phyloP scores from a whole-genome alignment of 2,888 invertebrate species.

The Odontocerum albicorne region DNA sequence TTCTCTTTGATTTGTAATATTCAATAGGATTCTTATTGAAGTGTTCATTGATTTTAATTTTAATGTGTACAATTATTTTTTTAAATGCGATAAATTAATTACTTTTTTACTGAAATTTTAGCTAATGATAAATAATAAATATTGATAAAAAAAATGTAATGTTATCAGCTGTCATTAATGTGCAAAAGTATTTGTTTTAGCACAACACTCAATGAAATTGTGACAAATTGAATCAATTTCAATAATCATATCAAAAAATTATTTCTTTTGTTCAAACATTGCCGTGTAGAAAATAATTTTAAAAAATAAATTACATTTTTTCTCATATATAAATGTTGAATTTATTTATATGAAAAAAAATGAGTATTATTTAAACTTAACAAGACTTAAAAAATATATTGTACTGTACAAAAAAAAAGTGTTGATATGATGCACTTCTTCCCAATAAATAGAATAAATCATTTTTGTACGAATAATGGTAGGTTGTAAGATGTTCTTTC shows the following conservation, averaged over 20 bases:
- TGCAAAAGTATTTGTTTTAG: constrained; percentile 6
- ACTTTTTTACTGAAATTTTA: neutral
- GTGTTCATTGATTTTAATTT: neutral
- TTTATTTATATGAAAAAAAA: constrained; percentile 11
- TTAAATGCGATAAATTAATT: neutral
- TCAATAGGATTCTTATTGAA: no score
- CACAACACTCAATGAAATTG: constrained; percentile 2
- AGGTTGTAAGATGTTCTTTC: constrained; percentile 23
- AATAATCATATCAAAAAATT: neutral
- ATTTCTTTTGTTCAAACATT: no score
- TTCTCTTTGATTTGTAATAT: no score
- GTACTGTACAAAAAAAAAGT: constrained; percentile 24
- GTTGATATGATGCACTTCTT: constrained; percentile 20
- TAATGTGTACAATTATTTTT: neutral
- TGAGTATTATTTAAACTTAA: constrained; percentile 16
- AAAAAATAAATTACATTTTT: no score
- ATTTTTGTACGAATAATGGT: constrained; percentile 19
- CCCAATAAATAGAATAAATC: constrained; percentile 22
- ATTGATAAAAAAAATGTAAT: no score
- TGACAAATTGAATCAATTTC: neutral
- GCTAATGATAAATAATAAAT: no score
- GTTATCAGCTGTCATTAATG: no score
- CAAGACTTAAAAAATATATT: constrained; percentile 22
- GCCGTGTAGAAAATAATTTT: no score
- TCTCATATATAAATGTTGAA: constrained; percentile 1